Conservation (phyloP, 2,113 vertebrate genomes). For the Gymnarchus niloticus region DNA sequence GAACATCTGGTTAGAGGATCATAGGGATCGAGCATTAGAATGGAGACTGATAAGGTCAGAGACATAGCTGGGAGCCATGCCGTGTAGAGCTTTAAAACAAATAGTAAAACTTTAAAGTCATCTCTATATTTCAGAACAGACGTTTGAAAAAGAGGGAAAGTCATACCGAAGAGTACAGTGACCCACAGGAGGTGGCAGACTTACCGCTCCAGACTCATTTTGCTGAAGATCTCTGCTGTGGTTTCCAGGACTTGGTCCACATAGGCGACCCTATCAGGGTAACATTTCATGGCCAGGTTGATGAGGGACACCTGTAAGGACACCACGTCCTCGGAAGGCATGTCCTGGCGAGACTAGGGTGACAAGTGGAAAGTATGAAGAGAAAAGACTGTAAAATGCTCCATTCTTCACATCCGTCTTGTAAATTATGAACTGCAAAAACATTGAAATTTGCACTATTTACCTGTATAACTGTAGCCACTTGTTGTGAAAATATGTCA, state of each 20-base stretch:
- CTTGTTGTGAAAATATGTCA: conserved; percentile 98
- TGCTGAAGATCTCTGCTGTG: conserved; percentile 96
- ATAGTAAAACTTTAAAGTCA: no score
- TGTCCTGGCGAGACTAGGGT: conserved; percentile 89
- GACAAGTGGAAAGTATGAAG: background rate
- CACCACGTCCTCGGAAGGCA: conserved; percentile 96
- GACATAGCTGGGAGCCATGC: no score
- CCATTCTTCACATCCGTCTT: background rate
- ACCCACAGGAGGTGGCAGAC: conserved; percentile 41
- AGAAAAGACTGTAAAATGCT: background rate
- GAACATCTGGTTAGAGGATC: no score
- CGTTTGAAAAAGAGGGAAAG: background rate
- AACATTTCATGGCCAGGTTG: conserved; percentile 98
- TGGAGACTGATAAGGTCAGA: no score
- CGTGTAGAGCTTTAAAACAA: no score
- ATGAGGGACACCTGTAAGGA: conserved; percentile 98
- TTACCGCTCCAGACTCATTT: conserved; percentile 96
- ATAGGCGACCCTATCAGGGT: conserved; percentile 93
- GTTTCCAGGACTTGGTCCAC: conserved; percentile 96
- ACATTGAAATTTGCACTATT: background rate
- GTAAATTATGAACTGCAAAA: background rate
- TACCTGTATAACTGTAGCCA: conserved; percentile 96
- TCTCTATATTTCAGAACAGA: background rate
- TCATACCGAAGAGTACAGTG: background rate
- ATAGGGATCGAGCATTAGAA: no score